Base-by-base conservation (phyloP, 2,888 invertebrate genomes). In the Metopia argyrocephala region DNA sequence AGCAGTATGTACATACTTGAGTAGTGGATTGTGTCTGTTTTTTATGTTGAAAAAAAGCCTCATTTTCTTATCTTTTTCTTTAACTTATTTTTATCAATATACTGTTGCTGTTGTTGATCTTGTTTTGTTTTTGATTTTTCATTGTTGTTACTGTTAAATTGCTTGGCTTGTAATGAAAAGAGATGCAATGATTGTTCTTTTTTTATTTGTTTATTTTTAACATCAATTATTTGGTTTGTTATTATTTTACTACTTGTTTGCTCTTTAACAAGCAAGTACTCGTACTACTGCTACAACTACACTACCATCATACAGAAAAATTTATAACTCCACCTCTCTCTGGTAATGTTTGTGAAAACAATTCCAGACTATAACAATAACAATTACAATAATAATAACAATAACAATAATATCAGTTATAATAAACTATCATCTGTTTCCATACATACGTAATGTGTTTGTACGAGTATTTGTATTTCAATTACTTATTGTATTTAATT, bases 271-370 rank as follows among this genome's bases (percentile, higher is more conserved):
- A 45, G 23, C 46, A 62, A 31, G 38, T 23, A 18, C 45, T 66
- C 20, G 54, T 31, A 48, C 23, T 31, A 28, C 7, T 15, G 21
- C 21, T n/a, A 56, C n/a, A 18, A 7, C 1, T 38, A 20, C 15
- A 12, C 21, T 59, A 38, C 21, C n/a, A 28, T 56, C 54, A 62
- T 38, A 38, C 38, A n/a, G n/a, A n/a, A n/a, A n/a, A n/a, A 69
- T 76, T 69, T 23, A n/a, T 69, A 64, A 69, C 69, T 76, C 76
- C 76, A 76, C 76, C 76, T 76, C 62, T n/a, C n/a, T 68, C 5
- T 28, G 1, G 59, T 45, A n/a, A n/a, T 31, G 38, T 15, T 1
- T 38, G 15, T 31, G 31, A 12, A 15, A 38, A 12, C 38, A 38
- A n/a, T n/a, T n/a, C n/a, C n/a, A n/a, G n/a, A 59, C 38, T 61